A percentile compares a stretch with the other conserved stretches of the same genome.
These are phyloP conservation scores for Tortrix viridana DNA, from an alignment of 2,888 invertebrate species.

Conservation along the genomic window DNA sequence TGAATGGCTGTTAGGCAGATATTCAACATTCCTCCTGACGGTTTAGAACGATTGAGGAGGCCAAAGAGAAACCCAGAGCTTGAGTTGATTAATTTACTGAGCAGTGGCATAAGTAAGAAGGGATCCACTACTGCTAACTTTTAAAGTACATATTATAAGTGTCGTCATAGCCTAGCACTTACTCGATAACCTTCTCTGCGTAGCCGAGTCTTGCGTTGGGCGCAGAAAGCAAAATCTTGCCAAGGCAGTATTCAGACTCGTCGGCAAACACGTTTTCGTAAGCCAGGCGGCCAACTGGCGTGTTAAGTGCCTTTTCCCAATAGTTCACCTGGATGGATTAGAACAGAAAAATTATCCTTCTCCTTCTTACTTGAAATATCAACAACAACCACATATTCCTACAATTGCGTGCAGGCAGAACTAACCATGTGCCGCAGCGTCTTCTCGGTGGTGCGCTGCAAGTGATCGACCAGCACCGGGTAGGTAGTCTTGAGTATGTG, in stretches of 20 bases:
- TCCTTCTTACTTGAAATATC: background rate
- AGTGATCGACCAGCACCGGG: conserved; percentile 69
- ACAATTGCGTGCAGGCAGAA: background rate
- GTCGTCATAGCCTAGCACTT: conserved; percentile 47
- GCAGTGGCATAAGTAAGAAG: too few relatives aligned
- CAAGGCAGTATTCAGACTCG: conserved; percentile 87
- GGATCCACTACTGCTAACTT: too few relatives aligned
- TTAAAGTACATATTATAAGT: too few relatives aligned
- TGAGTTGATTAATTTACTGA: too few relatives aligned
- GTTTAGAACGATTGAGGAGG: too few relatives aligned
- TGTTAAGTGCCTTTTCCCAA: conserved; percentile 94
- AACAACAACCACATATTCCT: too few relatives aligned
- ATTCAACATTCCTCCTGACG: too few relatives aligned
- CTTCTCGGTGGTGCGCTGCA: conserved; percentile 76
- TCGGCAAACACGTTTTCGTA: conserved; percentile 91
- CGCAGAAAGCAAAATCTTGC: conserved; percentile 91
- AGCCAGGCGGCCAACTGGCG: conserved; percentile 91
- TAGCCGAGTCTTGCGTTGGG: conserved; percentile 90
- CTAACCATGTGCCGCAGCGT: conserved; percentile 72
- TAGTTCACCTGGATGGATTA: conserved; percentile 91
- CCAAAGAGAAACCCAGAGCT: too few relatives aligned
- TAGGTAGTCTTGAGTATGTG: conserved; percentile 76
- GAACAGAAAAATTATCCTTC: conserved; percentile 47
- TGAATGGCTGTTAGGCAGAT: too few relatives aligned
- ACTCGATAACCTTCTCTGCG: conserved; percentile 89